Percentiles rank a stretch among this genome's conserved stretches.
These are phyloP conservation scores for Netelia melanura DNA, from an alignment of 2,888 invertebrate genomes.

Conservation along the genomic window DNA sequence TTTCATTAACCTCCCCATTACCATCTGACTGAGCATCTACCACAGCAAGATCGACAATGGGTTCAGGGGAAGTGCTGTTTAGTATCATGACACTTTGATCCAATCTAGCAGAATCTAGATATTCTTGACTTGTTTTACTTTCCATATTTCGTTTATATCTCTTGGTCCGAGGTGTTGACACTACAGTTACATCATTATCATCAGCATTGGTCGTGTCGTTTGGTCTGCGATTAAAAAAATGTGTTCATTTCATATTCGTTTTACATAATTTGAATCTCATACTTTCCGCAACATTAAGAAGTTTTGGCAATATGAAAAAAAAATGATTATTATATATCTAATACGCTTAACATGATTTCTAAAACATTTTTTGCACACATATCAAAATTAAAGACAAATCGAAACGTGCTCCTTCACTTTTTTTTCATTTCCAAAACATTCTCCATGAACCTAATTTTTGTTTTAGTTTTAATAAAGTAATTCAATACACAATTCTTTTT, in stretches of 20 bases:
- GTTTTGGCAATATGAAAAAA: background rate
- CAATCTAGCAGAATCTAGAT: background rate
- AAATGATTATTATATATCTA: background rate
- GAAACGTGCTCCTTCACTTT: background rate
- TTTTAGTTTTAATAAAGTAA: background rate
- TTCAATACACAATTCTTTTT: constrained; percentile 56
- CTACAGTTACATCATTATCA: constrained; percentile 5
- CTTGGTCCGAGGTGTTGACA: constrained; percentile 34
- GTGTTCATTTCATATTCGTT: background rate
- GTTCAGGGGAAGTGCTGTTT: constrained; percentile 29
- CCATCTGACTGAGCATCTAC: constrained; percentile 37
- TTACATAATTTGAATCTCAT: constrained; percentile 9
- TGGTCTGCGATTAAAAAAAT: constrained; percentile 28
- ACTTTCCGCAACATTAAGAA: background rate
- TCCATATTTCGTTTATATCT: constrained; percentile 1
- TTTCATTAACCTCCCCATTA: constrained; percentile 18
- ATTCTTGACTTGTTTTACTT: background rate
- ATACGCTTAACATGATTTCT: background rate
- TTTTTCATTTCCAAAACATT: background rate
- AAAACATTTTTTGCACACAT: background rate
- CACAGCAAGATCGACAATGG: constrained; percentile 31
- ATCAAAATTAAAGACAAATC: constrained; percentile 13
- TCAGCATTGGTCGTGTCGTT: constrained; percentile 9
- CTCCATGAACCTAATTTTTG: background rate
- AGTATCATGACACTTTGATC: constrained; percentile 64